These are phyloP conservation scores for Drosophila mojavensis DNA, from an alignment of 1,140 invertebrate genomes.

Conservation along the genomic window DNA sequence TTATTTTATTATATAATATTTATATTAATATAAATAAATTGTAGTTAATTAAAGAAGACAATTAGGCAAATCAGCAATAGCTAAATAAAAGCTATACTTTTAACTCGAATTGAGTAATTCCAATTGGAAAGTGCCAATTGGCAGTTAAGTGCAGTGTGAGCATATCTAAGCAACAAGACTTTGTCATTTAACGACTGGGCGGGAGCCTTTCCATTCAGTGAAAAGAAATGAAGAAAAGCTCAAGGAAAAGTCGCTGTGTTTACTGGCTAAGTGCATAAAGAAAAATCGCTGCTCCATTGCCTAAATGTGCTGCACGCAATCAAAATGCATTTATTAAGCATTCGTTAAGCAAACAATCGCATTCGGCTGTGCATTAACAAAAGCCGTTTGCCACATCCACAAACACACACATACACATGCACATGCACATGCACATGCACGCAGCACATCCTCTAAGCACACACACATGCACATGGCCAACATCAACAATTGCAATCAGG, in stretches of 20 bases:
- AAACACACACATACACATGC: neutral
- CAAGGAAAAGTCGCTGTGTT: neutral
- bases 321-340: slow-evolving; percentile 36
- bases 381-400: neutral
- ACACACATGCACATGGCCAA: slow-evolving; percentile 10
- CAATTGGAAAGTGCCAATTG: no score
- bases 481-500: slow-evolving; percentile 37
- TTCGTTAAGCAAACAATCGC: slow-evolving; percentile 23
- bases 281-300: neutral
- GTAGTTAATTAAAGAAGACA: no score
- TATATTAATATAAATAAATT: no score
- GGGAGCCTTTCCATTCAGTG: no score
- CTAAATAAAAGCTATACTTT: no score
- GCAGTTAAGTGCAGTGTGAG: no score
- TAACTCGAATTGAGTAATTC: no score
- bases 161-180: no score
- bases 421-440: slow-evolving; percentile 2
- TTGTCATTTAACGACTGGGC: no score
- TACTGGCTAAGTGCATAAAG: neutral
- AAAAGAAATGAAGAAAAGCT: no score
- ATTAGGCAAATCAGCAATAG: no score
- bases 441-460: neutral
- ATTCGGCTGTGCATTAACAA: slow-evolving; percentile 32
- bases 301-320: slow-evolving; percentile 3
- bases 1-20: no score